Percentiles rank a stretch among this genome's conserved stretches.
phyloP scores from a whole-genome alignment of 2,113 vertebrate genomes.

The Phyllostomus hastatus region DNA sequence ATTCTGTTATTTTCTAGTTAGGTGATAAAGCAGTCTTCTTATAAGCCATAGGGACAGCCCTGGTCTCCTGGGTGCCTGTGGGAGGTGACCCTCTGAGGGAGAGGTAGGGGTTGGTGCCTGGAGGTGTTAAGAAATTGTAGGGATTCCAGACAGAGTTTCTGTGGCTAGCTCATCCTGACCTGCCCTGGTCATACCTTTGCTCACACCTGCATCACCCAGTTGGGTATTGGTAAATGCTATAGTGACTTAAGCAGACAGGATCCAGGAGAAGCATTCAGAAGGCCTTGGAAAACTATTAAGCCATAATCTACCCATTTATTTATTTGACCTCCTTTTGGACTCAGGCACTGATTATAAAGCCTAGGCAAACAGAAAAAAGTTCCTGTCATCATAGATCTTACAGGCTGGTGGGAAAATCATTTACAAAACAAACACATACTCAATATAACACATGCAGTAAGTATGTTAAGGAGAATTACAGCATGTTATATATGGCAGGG shows the following conservation, averaged over 20 bases:
- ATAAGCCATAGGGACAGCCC: rapidly evolving
- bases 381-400: background rate
- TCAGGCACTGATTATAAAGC: background rate
- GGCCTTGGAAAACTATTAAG: background rate
- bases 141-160: background rate
- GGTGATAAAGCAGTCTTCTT: background rate
- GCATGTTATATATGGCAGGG: too few relatives aligned
- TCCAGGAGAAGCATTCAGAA: background rate
- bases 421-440: background rate
- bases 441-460: background rate
- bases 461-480: background rate
- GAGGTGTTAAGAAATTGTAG: rapidly evolving
- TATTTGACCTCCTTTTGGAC: background rate
- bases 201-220: rapidly evolving
- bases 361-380: background rate
- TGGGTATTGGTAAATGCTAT: background rate
- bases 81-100: background rate
- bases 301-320: background rate
- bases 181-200: background rate
- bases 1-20: background rate
- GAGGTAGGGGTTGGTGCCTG: background rate
- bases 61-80: background rate
- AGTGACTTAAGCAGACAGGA: background rate
- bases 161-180: background rate
- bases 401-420: too few relatives aligned